These are phyloP conservation scores for Conopomorpha cramerella DNA, from an alignment of 1,140 invertebrate genomes.

Conservation along the genomic window DNA sequence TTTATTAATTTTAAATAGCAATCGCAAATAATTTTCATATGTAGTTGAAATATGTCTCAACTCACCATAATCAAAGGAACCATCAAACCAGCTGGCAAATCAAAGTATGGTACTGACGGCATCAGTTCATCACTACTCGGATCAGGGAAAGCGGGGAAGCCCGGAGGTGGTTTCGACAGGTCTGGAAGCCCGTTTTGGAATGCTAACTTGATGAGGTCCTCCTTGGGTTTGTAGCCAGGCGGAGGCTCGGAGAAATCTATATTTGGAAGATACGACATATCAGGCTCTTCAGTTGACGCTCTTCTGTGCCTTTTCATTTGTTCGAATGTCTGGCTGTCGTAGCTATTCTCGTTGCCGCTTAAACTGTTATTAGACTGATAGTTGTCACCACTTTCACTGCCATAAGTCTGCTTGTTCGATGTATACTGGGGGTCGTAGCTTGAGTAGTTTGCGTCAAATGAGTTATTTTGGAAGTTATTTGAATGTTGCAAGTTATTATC, in stretches of 20 bases:
- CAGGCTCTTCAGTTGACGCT: constrained; percentile 29
- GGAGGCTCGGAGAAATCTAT: constrained; percentile 63
- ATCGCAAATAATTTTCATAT: background rate
- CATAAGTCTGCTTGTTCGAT: constrained; percentile 30
- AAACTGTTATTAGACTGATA: constrained; percentile 46
- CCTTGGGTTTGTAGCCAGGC: constrained; percentile 56
- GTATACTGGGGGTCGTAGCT: constrained; percentile 35
- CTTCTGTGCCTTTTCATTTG: constrained; percentile 32
- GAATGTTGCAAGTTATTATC: constrained; percentile 20
- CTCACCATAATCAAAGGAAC: constrained; percentile 87
- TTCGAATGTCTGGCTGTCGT: constrained; percentile 48
- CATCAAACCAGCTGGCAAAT: constrained; percentile 94
- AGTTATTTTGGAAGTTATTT: constrained; percentile 33
- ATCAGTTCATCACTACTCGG: constrained; percentile 73
- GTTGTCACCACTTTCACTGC: constrained; percentile 46
- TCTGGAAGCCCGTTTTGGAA: constrained; percentile 71
- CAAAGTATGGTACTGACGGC: constrained; percentile 93
- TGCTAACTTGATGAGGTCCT: constrained; percentile 25
- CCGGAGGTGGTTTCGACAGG: constrained; percentile 83
- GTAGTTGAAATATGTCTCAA: constrained; percentile 1
- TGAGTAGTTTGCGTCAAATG: constrained; percentile 40
- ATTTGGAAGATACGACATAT: constrained; percentile 36
- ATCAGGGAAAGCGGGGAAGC: constrained; percentile 66
- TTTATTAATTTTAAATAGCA: too few species aligned
- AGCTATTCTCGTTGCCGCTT: constrained; percentile 49